Conservation (phyloP, 2,888 invertebrate species). For the Drosophila anomelani region DNA sequence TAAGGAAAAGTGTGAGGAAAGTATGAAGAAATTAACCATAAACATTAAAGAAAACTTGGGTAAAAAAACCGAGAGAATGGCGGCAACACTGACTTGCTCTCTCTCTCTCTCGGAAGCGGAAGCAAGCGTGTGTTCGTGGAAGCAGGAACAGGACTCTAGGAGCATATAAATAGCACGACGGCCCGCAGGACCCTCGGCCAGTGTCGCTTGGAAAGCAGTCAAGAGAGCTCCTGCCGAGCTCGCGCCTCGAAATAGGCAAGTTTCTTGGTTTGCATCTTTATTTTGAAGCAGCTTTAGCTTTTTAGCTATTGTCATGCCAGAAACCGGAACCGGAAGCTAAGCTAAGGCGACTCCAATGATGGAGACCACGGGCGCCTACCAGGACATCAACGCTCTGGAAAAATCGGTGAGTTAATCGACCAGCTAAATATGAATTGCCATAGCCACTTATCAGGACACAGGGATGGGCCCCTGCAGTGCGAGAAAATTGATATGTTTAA, state of each 20-base stretch:
- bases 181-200: slow-evolving; percentile 58
- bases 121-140: slow-evolving; percentile 49
- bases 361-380: slow-evolving; percentile 72
- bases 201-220: slow-evolving; percentile 39
- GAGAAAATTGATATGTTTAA: slow-evolving; percentile 26
- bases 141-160: slow-evolving; percentile 17
- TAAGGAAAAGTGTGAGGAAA: background rate
- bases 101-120: slow-evolving; percentile 54
- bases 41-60: background rate
- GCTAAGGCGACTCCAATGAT: slow-evolving; percentile 36
- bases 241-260: slow-evolving; percentile 30
- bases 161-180: slow-evolving; percentile 70
- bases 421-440: slow-evolving; percentile 8
- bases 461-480: slow-evolving; percentile 18
- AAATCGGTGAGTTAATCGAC: slow-evolving; percentile 74
- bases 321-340: slow-evolving; percentile 2
- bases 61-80: background rate
- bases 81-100: slow-evolving; percentile 10
- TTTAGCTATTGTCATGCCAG: slow-evolving; percentile 39
- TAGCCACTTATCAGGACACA: slow-evolving; percentile 15
- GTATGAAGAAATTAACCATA: background rate
- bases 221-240: slow-evolving; percentile 36
- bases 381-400: slow-evolving; percentile 81
- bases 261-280: slow-evolving; percentile 17
- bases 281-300: background rate